Base-by-base conservation (phyloP, 1,140 invertebrate genomes). In the Temnothorax nylanderi region DNA sequence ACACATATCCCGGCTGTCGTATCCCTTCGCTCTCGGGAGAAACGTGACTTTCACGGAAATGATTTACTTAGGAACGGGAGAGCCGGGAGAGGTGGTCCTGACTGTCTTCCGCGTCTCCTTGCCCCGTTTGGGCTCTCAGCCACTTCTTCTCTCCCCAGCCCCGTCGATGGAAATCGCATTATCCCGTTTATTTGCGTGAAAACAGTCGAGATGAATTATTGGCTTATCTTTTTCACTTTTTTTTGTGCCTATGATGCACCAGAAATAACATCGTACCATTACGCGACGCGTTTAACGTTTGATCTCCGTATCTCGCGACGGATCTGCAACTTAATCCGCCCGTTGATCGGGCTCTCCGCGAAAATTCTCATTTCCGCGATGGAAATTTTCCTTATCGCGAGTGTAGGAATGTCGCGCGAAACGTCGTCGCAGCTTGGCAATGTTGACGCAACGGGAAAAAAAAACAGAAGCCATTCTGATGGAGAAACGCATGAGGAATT, bases 11-110 rank as follows among this genome's bases (percentile, higher is more conserved):
- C 32, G 26, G 34, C 8, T 64, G 16, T 41, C 37, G 34, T 44
- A 26, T 51, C 37, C 54, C 37, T 34, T 64, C 56, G 56, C 37
- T 77, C 75, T 26, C 26, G 26, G 26, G 26, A 34, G 11, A 37
- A 64, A 77, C 75, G 75, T 62, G 75, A 77, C 75, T 77, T 77
- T 47, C 41, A 34, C 58, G 18, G 56, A 13, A 76, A 76, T 44
- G 54, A 77, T 77, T 77, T 64, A 64, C 56, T 77, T 47, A 60
- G 21, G 60, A 62, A 44, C 16, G 47, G 41, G 26, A 26, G 26
- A 76, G 37, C n/a, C 21, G 21, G 5, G 5, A 2, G 4, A 1
- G 2, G 10, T 2, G 13, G 3, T n/a, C 56, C 21, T 2, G 74
- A 32, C 47, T 44, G 16, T 62, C 44, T 44, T 26, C 18, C 51